Evolutionary conservation across 2,113 vertebrate species (phyloP).

Genomic region (Anoura caudifer): DNA sequence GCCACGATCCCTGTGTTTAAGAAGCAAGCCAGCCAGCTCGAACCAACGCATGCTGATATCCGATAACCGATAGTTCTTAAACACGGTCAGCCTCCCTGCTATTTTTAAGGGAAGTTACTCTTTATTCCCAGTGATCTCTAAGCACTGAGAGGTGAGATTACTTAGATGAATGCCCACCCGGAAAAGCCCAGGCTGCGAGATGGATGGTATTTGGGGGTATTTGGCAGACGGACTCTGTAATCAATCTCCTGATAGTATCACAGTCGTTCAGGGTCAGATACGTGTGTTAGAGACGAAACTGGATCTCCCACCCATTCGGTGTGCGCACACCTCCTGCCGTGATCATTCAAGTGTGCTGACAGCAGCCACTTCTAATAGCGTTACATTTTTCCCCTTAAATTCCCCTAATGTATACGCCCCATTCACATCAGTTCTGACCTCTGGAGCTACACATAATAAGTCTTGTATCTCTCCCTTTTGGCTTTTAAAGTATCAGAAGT

Average conservation of each 20-base stretch:
- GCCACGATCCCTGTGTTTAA: not conserved
- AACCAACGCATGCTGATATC: not conserved
- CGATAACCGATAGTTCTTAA: not conserved
- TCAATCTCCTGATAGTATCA: not conserved
- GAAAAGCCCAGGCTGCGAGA: not conserved
- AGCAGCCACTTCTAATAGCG: not conserved
- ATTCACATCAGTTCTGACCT: not conserved
- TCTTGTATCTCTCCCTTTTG: not conserved
- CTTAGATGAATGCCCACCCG: not conserved
- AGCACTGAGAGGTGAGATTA: not conserved
- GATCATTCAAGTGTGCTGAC: not conserved
- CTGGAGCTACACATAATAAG: not conserved
- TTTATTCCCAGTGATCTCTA: not conserved
- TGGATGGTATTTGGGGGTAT: not conserved
- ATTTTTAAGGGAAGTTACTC: not conserved
- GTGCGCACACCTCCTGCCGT: not conserved
- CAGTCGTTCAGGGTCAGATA: not conserved
- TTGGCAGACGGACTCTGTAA: not conserved
- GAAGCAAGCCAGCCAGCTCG: not conserved
- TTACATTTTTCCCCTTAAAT: not conserved
- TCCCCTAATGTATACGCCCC: not conserved
- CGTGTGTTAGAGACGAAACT: not conserved
- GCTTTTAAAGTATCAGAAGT: not conserved
- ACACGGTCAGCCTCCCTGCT: not conserved
- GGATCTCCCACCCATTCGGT: fast-evolving